A percentile compares a stretch with the other conserved stretches of the same genome.
phyloP scores from a whole-genome alignment of 1,140 invertebrate genomes.

The Diorhabda sublineata region DNA sequence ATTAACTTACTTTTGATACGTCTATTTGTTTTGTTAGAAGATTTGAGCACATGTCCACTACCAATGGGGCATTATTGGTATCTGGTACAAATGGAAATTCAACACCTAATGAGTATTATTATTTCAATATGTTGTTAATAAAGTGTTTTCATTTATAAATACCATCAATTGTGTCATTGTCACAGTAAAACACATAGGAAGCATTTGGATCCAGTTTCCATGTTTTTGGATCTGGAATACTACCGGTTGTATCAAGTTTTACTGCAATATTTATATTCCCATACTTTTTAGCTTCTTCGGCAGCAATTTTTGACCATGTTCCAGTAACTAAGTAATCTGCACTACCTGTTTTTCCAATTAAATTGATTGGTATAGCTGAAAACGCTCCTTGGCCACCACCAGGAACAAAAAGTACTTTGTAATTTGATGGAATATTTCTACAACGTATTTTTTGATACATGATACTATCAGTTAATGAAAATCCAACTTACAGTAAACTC shows the following conservation, averaged over 20 bases:
- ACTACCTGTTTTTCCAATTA: slow-evolving; percentile 71
- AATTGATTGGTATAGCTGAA: slow-evolving; percentile 87
- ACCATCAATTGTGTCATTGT: slow-evolving; percentile 97
- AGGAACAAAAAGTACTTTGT: slow-evolving; percentile 90
- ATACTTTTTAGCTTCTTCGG: slow-evolving; percentile 92
- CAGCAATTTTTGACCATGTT: slow-evolving; percentile 92
- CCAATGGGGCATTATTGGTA: slow-evolving; percentile 79
- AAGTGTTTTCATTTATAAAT: background rate
- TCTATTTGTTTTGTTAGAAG: slow-evolving; percentile 85
- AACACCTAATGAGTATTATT: slow-evolving; percentile 61
- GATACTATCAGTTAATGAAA: background rate
- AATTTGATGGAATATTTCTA: slow-evolving; percentile 88
- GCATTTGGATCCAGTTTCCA: slow-evolving; percentile 90
- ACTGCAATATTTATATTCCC: slow-evolving; percentile 82
- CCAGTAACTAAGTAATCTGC: slow-evolving; percentile 85
- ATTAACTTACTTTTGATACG: slow-evolving; percentile 74
- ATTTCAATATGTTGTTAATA: background rate
- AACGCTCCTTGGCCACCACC: slow-evolving; percentile 94
- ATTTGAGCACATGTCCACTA: slow-evolving; percentile 97
- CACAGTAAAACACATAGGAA: slow-evolving; percentile 95
- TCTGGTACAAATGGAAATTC: slow-evolving; percentile 89
- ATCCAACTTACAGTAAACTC: slow-evolving; percentile 71
- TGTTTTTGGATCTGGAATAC: slow-evolving; percentile 62
- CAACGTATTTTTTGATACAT: slow-evolving; percentile 39
- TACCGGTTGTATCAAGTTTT: slow-evolving; percentile 64